Conservation (phyloP, 1,140 invertebrate species). For the Orchesella cincta region DNA sequence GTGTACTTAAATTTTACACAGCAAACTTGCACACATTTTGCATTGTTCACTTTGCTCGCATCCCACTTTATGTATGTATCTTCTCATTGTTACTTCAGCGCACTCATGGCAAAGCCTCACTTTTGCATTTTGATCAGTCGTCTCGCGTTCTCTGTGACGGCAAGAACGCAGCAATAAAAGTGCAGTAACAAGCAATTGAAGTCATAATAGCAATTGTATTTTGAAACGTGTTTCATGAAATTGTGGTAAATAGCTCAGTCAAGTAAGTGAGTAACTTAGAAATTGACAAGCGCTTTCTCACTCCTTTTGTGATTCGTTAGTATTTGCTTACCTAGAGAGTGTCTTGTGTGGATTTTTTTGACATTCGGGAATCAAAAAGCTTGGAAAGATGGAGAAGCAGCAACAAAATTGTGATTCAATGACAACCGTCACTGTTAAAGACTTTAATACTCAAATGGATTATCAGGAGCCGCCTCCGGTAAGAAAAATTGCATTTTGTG, state of each 20-base stretch:
- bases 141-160: conserved; percentile 27
- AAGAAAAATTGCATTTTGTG: background rate
- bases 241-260: background rate
- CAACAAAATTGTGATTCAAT: conserved; percentile 27
- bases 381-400: background rate
- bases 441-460: conserved; percentile 25
- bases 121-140: background rate
- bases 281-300: background rate
- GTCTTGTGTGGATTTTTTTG: background rate
- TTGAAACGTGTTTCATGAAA: background rate
- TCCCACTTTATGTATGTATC: background rate
- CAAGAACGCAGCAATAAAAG: conserved; percentile 21
- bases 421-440: conserved; percentile 10
- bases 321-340: background rate
- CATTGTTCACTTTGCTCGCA: background rate
- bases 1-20: background rate
- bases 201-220: background rate
- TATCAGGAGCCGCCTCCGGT: conserved; percentile 23
- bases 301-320: background rate
- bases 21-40: background rate
- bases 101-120: background rate
- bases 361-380: too few relatives aligned
- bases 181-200: too few relatives aligned
- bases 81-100: background rate
- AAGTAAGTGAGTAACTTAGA: background rate